A percentile compares a stretch with the other conserved stretches of the same genome.
Conservation (phyloP, 2,888 invertebrate species). For the Cheilosia vernalis region DNA sequence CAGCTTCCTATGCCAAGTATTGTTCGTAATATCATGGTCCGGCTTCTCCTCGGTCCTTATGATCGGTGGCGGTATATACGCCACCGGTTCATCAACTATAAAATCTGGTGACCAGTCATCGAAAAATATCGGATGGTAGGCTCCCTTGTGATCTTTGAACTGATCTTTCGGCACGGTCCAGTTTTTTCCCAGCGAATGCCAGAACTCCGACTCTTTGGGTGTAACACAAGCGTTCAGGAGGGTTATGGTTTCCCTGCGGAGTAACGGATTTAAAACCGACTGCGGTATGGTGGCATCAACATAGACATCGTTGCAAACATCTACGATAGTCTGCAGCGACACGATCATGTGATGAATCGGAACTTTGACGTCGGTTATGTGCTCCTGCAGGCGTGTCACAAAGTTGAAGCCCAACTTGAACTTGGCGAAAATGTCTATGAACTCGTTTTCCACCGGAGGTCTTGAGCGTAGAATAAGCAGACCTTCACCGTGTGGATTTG, state of each 20-base stretch:
- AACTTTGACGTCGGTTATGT: conserved; percentile 98
- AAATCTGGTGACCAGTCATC: conserved; percentile 98
- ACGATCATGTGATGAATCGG: conserved; percentile 98
- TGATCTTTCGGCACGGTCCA: conserved; percentile 97
- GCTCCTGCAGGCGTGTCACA: conserved; percentile 95
- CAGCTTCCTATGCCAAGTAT: conserved; percentile 88
- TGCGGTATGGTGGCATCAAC: conserved; percentile 91
- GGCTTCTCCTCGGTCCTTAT: conserved; percentile 77
- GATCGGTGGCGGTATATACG: conserved; percentile 81
- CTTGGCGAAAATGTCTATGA: conserved; percentile 98
- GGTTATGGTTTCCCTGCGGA: conserved; percentile 96
- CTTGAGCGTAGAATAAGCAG: conserved; percentile 96
- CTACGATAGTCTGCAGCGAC: conserved; percentile 97
- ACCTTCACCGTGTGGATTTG: conserved; percentile 90
- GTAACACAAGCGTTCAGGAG: conserved; percentile 96
- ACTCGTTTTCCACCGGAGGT: conserved; percentile 97
- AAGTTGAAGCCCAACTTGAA: conserved; percentile 99
- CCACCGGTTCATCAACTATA: conserved; percentile 90
- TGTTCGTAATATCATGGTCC: conserved; percentile 76
- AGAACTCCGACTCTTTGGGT: conserved; percentile 97
- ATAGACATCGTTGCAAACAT: conserved; percentile 95
- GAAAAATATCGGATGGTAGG: conserved; percentile 97
- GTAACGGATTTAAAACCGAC: conserved; percentile 94
- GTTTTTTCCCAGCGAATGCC: conserved; percentile 97
- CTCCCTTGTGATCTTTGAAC: conserved; percentile 94